Conservation (phyloP, 1,140 invertebrate genomes). For the Myzus persicae region DNA sequence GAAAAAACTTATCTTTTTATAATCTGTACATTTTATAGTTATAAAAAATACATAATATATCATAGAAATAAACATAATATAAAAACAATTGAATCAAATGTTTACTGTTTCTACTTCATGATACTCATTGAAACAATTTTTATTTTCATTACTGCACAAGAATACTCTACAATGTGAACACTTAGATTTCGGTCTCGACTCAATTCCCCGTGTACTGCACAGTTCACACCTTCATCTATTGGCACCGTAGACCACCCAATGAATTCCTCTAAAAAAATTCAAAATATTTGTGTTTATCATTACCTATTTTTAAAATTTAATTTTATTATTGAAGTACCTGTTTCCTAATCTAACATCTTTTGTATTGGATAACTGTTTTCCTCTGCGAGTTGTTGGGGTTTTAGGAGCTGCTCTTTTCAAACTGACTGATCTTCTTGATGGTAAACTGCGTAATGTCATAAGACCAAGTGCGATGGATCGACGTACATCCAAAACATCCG, state of each 20-base stretch:
- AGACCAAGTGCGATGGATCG: conserved; percentile 21
- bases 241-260: not conserved
- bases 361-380: conserved; percentile 8
- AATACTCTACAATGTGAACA: too few relatives aligned
- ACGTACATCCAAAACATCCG: not conserved
- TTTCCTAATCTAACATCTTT: not conserved
- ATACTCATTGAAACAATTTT: conserved; percentile 9
- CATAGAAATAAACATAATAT: too few relatives aligned
- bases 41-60: too few relatives aligned
- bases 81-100: too few relatives aligned
- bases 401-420: not conserved
- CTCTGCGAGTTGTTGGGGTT: not conserved
- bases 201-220: too few relatives aligned
- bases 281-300: not conserved
- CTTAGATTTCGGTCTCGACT: too few relatives aligned
- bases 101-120: conserved; percentile 11
- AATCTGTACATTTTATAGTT: too few relatives aligned
- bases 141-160: too few relatives aligned
- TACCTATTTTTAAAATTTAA: not conserved
- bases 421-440: not conserved
- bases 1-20: too few relatives aligned
- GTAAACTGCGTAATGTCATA: not conserved
- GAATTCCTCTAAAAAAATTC: not conserved
- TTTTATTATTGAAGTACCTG: not conserved
- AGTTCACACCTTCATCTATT: not conserved